phyloP scores from a whole-genome alignment of 92 coral and sea anemone genomes.

The Meandrina meandrites region DNA sequence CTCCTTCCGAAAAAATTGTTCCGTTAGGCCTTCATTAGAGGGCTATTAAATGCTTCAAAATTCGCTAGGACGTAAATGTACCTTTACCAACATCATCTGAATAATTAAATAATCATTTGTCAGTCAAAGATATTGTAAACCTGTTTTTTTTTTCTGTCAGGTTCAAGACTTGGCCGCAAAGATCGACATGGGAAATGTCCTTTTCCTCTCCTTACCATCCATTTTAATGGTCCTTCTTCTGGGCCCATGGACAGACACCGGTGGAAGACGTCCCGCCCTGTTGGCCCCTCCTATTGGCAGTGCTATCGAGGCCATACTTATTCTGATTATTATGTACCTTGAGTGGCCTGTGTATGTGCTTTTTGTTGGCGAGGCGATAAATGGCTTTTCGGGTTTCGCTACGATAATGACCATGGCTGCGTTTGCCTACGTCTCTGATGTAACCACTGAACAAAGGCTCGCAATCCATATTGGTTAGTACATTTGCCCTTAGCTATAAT shows the following conservation, averaged over 20 bases:
- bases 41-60: too few species aligned
- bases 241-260: slow-evolving; percentile 85
- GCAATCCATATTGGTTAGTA: slow-evolving; percentile 72
- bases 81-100: too few species aligned
- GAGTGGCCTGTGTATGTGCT: slow-evolving; percentile 68
- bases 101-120: too few species aligned
- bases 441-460: slow-evolving; percentile 58
- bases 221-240: slow-evolving; percentile 62
- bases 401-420: slow-evolving; percentile 74
- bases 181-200: slow-evolving; percentile 63
- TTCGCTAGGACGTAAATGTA: too few species aligned
- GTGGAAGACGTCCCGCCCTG: slow-evolving; percentile 71
- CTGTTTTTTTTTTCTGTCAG: slow-evolving; percentile 17
- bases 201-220: slow-evolving; percentile 71
- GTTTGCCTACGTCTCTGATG: slow-evolving; percentile 79
- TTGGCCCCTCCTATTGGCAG: slow-evolving; percentile 70
- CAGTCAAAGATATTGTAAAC: background rate
- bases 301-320: slow-evolving; percentile 58
- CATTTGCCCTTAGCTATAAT: background rate
- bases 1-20: too few species aligned
- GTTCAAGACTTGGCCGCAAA: slow-evolving; percentile 69
- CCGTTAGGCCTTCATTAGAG: too few species aligned
- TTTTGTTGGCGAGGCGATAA: slow-evolving; percentile 73
- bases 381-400: slow-evolving; percentile 75
- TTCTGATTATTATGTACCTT: slow-evolving; percentile 72